Evolutionary conservation across 2,113 vertebrate species (phyloP).

Genomic region (Vidua chalybeata): DNA sequence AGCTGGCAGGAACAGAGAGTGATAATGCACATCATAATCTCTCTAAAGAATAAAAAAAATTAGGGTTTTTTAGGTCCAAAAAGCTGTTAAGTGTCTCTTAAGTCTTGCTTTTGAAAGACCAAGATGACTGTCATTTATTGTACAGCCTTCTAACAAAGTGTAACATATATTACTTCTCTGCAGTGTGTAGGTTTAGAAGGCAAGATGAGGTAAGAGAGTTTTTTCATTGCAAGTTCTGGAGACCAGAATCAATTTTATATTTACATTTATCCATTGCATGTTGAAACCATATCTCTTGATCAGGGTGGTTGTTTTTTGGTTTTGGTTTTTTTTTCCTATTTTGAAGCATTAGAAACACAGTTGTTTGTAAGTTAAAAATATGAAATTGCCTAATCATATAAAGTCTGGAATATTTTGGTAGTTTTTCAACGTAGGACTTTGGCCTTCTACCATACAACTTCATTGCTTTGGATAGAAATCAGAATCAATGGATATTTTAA

Average conservation of each 20-base stretch:
- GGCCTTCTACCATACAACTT: neutral
- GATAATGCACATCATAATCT: neutral
- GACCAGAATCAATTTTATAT: neutral
- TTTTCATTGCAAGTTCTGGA: neutral
- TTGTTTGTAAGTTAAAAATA: neutral
- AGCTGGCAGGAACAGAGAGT: neutral
- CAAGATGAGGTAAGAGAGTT: neutral
- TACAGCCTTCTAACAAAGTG: neutral
- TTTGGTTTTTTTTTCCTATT: neutral
- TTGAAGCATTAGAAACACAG: neutral
- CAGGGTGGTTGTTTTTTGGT: rapidly evolving
- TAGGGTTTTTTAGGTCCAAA: neutral
- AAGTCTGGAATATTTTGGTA: neutral
- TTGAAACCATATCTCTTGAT: neutral
- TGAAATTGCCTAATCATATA: neutral
- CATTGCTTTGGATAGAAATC: neutral
- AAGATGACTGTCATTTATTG: neutral
- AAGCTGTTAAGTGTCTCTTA: neutral
- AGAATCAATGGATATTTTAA: neutral
- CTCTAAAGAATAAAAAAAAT: neutral
- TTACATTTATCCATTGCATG: neutral
- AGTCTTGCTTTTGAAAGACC: neutral
- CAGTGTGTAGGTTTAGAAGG: neutral
- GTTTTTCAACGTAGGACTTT: neutral
- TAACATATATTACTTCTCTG: neutral